Base-by-base conservation (phyloP, 2,797 vertebrate species). In the Enoplosus armatus region DNA sequence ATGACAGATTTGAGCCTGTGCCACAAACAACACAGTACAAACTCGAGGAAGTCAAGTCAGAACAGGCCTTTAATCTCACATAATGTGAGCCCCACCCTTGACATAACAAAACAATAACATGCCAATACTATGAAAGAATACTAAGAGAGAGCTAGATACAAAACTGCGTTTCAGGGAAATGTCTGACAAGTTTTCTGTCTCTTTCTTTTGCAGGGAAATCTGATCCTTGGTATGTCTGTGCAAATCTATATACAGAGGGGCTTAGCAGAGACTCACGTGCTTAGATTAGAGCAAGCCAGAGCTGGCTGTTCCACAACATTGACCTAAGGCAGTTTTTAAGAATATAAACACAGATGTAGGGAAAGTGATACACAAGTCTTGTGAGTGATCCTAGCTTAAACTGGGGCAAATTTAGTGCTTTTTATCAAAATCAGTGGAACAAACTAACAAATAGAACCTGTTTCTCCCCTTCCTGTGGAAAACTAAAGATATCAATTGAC, bases 401-500 rank as follows among this genome's bases (percentile, higher is more conserved):
- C 26, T 27, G 31, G 16, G 20, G 18, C 0, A 65, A 37, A 53
- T 43, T 1, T 59, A 15, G 3, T 31, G 7, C 31, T 56, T 26
- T 31, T 3, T 18, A 48, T 56, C 8, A 54, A 27, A 58, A n/a
- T 27, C 12, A 56, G 35, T 15, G 12, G 0, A 67, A 20, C 4
- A 29, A 20, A 54, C 1, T 65, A 53, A 41, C 20, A 4, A 61
- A 35, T 1, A 74, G 7, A 59, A 45, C 11, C 9, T 5, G 12
- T 67, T 45, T 33, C 8, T 51, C 35, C n/a, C 8, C 55, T 35
- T 35, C 9, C 51, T 65, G 29, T n/a, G n/a, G n/a, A n/a, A n/a
- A n/a, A n/a, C 24, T 71, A 37, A 83, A 83, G 5, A 35, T 27
- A 71, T 54, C 24, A 56, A 51, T 4, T 55, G 6, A 69, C n/a